Evolutionary conservation across 2,113 vertebrate genomes (phyloP), one percentile per base, ranked within the genome.

Genomic region (Corythornis madagascariensis): DNA sequence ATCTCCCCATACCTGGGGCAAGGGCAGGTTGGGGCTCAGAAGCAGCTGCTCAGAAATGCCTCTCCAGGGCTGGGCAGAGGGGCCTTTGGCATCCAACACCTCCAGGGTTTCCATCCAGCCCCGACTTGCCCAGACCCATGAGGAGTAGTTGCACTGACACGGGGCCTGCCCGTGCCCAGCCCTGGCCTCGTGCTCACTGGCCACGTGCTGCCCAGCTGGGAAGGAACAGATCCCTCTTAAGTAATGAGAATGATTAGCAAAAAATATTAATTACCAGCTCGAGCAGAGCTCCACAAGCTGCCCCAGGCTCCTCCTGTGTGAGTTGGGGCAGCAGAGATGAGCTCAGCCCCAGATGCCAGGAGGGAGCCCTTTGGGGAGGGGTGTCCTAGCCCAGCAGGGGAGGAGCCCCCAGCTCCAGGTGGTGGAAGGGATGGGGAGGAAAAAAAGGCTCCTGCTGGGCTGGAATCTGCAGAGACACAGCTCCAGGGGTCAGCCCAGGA

Each of bases 81-180:
- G n/a, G 9, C 35, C 61, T 31, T 55, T 7, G 0, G 70, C 74
- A 79, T 4, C 66, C 8, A 0, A n/a, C 69, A 11, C 1, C 0
- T 18, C 26, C 11, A 64, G 80, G 33, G 14, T 31, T 55, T 9
- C 9, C 0, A 0, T 26, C 56, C 0, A 0, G 22, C 56, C 84
- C 57, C 71, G 40, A 0, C 93, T 2, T 61, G 94, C 84, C 82
- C 80, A 43, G 82, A 79, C 66, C 87, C 53, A 61, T 2, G 3
- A 31, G 50, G 38, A 29, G 52, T 59, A 11, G 10, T 57, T 9
- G 35, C 4, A 45, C 83, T 2, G 71, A 22, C 52, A 18, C 3
- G 1, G n/a, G 29, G 21, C 42, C 33, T 26, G 45, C 57, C 57
- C 1, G 1, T 31, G 13, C 56, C 22, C 70, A 33, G 74, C 69